A percentile compares a stretch with the other conserved stretches of the same genome.
Evolutionary conservation across 2,888 invertebrate genomes (phyloP).

Genomic region (Caenorhabditis wallacei): DNA sequence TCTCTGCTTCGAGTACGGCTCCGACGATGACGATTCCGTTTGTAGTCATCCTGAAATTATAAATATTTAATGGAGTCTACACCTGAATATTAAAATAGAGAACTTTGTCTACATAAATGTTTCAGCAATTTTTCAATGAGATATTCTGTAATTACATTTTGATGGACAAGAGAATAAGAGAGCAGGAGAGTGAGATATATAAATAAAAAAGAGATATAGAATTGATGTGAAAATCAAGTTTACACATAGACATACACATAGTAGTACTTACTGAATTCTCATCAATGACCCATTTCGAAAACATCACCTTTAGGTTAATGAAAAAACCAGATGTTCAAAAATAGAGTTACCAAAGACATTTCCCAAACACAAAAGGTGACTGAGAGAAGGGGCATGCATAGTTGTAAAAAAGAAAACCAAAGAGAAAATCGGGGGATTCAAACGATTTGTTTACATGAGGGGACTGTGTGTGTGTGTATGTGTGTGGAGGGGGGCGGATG

Average conservation of each 20-base stretch:
- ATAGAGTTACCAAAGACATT: conserved; percentile 33
- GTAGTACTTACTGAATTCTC: conserved; percentile 33
- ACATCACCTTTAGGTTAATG: conserved; percentile 23
- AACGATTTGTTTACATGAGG: conserved; percentile 12
- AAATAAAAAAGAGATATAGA: conserved; percentile 38
- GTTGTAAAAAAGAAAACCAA: conserved; percentile 27
- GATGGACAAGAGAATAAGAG: conserved; percentile 33
- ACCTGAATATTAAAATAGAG: background rate
- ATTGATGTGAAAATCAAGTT: conserved; percentile 32
- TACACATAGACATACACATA: conserved; percentile 61
- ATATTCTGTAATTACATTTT: conserved; percentile 18
- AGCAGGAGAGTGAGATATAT: conserved; percentile 40
- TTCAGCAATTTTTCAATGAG: conserved; percentile 29
- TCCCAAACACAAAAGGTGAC: conserved; percentile 53
- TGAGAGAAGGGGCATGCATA: conserved; percentile 39
- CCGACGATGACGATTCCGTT: conserved; percentile 40
- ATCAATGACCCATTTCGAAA: conserved; percentile 16
- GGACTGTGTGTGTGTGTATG: background rate
- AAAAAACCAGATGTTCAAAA: conserved; percentile 17
- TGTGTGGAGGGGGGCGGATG: conserved; percentile 29
- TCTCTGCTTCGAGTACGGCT: conserved; percentile 41
- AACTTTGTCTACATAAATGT: conserved; percentile 28
- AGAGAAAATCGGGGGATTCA: conserved; percentile 19
- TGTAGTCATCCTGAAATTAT: conserved; percentile 50
- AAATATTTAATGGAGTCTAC: background rate